phyloP scores from a whole-genome alignment of 2,797 vertebrate species.

The Catamblyrhynchus diadema region DNA sequence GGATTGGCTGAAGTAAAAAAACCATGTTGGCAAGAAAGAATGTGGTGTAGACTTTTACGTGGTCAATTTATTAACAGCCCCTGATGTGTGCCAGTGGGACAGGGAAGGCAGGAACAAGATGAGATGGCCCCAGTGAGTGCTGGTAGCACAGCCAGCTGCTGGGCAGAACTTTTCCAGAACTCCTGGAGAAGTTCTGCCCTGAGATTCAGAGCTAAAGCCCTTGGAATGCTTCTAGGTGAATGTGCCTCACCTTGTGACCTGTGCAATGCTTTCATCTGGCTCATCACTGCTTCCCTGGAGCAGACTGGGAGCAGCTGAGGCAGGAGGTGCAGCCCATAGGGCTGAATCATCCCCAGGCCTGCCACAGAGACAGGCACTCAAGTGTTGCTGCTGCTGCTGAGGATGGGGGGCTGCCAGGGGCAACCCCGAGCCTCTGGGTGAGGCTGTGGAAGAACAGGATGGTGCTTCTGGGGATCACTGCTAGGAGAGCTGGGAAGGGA shows the following conservation, averaged over 20 bases:
- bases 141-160: not conserved
- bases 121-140: not conserved
- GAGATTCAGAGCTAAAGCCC: not conserved
- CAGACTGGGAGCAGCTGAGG: not conserved
- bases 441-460: not conserved
- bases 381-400: not conserved
- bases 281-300: not conserved
- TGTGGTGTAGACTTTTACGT: not conserved
- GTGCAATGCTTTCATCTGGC: not conserved
- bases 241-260: not conserved
- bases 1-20: not conserved
- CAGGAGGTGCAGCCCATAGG: not conserved
- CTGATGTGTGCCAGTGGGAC: not conserved
- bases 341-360: not conserved
- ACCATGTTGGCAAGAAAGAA: not conserved
- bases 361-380: not conserved
- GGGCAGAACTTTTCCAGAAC: not conserved
- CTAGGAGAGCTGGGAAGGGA: not conserved
- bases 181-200: not conserved
- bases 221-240: not conserved
- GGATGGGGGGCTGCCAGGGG: not conserved
- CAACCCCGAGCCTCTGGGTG: not conserved
- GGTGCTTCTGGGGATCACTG: not conserved
- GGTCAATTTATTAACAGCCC: not conserved
- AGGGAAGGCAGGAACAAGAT: not conserved